A percentile compares a stretch with the other conserved stretches of the same genome.
phyloP scores from a whole-genome alignment of 2,797 vertebrate species.

The Avahi laniger region DNA sequence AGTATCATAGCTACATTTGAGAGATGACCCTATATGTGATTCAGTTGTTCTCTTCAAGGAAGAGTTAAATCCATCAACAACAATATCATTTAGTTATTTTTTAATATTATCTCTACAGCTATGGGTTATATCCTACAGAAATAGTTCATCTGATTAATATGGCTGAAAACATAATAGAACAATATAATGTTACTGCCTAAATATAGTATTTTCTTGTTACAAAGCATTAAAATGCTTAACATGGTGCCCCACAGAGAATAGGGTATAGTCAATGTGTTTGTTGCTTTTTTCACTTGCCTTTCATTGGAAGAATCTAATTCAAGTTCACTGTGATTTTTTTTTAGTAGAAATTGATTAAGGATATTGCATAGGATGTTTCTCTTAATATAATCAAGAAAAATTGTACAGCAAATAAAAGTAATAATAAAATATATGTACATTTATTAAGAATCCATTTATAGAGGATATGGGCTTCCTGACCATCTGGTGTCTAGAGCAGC shows the following conservation, averaged over 20 bases:
- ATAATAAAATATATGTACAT: slow-evolving; percentile 4
- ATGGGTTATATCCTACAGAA: not conserved
- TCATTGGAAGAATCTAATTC: not conserved
- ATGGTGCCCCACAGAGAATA: not conserved
- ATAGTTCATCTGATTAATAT: not conserved
- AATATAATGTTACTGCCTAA: not conserved
- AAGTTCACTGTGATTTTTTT: not conserved
- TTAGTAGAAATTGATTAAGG: not conserved
- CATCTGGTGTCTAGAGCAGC: slow-evolving; percentile 9
- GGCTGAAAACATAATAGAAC: not conserved
- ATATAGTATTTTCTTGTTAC: not conserved
- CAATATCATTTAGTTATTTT: not conserved
- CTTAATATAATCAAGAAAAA: slow-evolving; percentile 25
- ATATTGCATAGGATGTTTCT: not conserved
- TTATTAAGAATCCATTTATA: slow-evolving; percentile 26
- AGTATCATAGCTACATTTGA: not conserved
- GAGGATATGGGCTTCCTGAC: slow-evolving; percentile 11
- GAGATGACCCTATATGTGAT: not conserved
- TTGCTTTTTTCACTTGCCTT: not conserved
- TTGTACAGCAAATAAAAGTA: not conserved
- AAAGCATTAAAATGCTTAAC: not conserved
- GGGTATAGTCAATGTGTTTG: not conserved
- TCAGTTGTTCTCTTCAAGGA: not conserved
- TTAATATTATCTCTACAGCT: not conserved
- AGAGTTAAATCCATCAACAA: not conserved